Conservation (phyloP, 2,888 invertebrate species). For the Clepsis dumicolana region DNA sequence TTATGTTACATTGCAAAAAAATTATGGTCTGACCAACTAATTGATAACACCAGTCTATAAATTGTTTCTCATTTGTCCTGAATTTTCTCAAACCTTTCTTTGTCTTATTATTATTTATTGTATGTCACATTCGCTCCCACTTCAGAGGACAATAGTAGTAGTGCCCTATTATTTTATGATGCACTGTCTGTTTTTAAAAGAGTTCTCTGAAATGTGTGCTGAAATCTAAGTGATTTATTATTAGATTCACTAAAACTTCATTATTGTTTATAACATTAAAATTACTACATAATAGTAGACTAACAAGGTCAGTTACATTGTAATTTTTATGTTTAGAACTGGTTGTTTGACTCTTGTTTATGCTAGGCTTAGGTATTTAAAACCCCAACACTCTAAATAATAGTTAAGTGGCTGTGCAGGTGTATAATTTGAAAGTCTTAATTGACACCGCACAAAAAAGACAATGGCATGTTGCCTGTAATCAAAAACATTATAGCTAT, state of each 20-base stretch:
- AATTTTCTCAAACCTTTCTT: not conserved
- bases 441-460: not conserved
- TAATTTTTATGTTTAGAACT: not conserved
- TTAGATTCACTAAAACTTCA: too few species aligned
- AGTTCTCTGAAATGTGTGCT: too few species aligned
- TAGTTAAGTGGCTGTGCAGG: not conserved
- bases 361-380: too few species aligned
- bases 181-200: too few species aligned
- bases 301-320: not conserved
- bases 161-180: too few species aligned
- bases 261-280: too few species aligned
- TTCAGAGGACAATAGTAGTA: too few species aligned
- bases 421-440: not conserved
- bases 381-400: too few species aligned
- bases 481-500: too few species aligned
- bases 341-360: not conserved
- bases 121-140: not conserved
- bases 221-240: too few species aligned
- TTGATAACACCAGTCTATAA: not conserved
- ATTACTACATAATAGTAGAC: not conserved
- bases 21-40: not conserved
- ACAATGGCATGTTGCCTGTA: too few species aligned
- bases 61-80: not conserved
- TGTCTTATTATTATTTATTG: not conserved
- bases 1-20: not conserved